Evolutionary conservation across 2,113 vertebrate species (phyloP), one percentile per base, ranked within the genome.

Genomic region (Heterotilapia buettikoferi): DNA sequence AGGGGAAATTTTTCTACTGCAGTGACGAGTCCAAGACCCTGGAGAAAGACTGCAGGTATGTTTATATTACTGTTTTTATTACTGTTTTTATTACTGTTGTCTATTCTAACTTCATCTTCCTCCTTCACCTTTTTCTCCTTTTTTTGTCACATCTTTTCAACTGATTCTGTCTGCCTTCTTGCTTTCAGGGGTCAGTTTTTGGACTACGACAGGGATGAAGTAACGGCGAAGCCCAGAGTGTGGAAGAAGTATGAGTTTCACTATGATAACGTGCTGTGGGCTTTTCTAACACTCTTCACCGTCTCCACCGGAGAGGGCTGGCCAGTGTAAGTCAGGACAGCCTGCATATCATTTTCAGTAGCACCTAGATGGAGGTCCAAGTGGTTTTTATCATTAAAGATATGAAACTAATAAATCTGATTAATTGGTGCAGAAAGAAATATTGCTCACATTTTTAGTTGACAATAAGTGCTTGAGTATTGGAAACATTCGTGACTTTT

Each of bases 171-270:
- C 14, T 13, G 45, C 29, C 3, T 9, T 19, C 5, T 52, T 50
- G 14, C 12, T 68, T 38, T 19, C 86, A 99, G 99, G 96, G 99
- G 99, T 84, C 97, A 99, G 81, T 99, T 99, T 91, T 91, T 99
- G 79, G 98, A 98, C 83, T 99, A 99, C 2, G 97, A 97, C 88
- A 97, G 95, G 84, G 97, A 98, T 2, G 96, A 97, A 2, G 98
- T 99, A 84, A 95, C 97, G 3, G 98, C 98, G 0, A 96, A 99
- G 82, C 97, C 97, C 5, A 96, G 99, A 82, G 97, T 98, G 92
- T 99, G 99, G 99, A 99, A 97, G 94, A 99, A 99, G 61, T 99
- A 99, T 0, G 98, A 99, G 6, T 99, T 99, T 90, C 99, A 99
- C 93, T 99, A 99, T 0, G 99, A 99, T 94, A 99, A 99, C 0